Conservation (phyloP, 1,140 invertebrate species). For the Wasmannia auropunctata region DNA sequence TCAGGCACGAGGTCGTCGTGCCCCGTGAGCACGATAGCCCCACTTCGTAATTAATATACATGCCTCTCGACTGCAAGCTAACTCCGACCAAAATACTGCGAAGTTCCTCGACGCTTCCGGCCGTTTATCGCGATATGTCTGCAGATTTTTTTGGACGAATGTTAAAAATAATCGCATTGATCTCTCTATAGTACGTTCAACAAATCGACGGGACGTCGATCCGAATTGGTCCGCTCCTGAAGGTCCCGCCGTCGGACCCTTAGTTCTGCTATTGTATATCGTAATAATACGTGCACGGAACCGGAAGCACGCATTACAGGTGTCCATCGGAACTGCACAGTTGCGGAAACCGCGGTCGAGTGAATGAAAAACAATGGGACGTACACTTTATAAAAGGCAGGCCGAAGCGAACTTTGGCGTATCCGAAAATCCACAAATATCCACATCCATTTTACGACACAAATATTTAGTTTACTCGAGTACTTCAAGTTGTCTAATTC, state of each 20-base stretch:
- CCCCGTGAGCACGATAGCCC: slow-evolving; percentile 44
- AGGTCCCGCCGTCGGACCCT: neutral
- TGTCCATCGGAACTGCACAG: slow-evolving; percentile 67
- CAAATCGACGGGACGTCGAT: neutral
- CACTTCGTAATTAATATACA: slow-evolving; percentile 46
- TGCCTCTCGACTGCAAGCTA: neutral
- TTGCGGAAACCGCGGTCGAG: slow-evolving; percentile 77
- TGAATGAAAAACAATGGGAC: slow-evolving; percentile 78
- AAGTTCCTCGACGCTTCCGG: neutral
- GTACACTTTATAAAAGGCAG: slow-evolving; percentile 71
- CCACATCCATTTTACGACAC: too few relatives aligned
- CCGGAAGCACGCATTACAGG: slow-evolving; percentile 74
- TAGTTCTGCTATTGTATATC: slow-evolving; percentile 51
- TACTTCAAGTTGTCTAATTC: neutral
- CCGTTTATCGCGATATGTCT: neutral
- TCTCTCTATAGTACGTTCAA: neutral
- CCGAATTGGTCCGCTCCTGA: neutral
- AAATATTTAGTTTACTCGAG: too few relatives aligned
- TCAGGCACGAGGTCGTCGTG: slow-evolving; percentile 64
- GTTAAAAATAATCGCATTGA: neutral
- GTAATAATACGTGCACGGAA: slow-evolving; percentile 72
- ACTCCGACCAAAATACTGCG: slow-evolving; percentile 1
- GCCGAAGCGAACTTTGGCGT: neutral
- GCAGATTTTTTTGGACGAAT: neutral
- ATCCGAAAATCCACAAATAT: neutral